Evolutionary conservation across 1,140 invertebrate genomes (phyloP), one percentile per base, ranked within the genome.

Genomic region (Hirudo medicinalis): DNA sequence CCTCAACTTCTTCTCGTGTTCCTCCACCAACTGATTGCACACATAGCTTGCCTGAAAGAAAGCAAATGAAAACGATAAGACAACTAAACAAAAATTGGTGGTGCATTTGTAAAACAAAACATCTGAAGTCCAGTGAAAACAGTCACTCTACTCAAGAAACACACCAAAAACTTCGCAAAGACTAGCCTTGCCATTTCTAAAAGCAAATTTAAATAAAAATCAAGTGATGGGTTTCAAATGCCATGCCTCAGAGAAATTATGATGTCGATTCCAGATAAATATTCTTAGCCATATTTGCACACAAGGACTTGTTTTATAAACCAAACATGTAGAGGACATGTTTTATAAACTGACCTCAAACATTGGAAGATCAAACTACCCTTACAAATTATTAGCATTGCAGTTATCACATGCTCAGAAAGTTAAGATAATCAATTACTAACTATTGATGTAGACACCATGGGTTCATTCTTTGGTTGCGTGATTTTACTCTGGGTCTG

Each of bases 361-460:
- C 32, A 36, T 36, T 3, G 32, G 6, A 36, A 36, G 6, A 36
- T 36, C 32, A 36, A 36, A 36, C 32, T 2, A 36, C 6, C 32
- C 32, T 36, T 2, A 6, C 43, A 49, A 49, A 49, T 49, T 49
- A 49, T 49, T 36, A 36, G 6, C 32, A 36, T 36, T 36, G 32
- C 32, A 6, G 32, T 3, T 36, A 6, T 36, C 6, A 36, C 6
- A 36, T 36, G 43, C 15, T 40, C 3, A 49, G 9, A 13, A 17
- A 49, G 11, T 15, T 49, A 49, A 5, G 11, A 15, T 2, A 13
- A 49, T 49, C 4, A 49, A 49, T 36, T 36, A 36, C 43, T 49
- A 49, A 49, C 43, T 49, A 9, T 49, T 49, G 43, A 49, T 63
- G 57, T 63, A 63, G 57, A 63, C 57, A 63, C 22, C 57, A 32